Percentiles rank a stretch among this genome's conserved stretches.
phyloP scores from a whole-genome alignment of 2,113 vertebrate species.

The Chamaetylas fuelleborni region DNA sequence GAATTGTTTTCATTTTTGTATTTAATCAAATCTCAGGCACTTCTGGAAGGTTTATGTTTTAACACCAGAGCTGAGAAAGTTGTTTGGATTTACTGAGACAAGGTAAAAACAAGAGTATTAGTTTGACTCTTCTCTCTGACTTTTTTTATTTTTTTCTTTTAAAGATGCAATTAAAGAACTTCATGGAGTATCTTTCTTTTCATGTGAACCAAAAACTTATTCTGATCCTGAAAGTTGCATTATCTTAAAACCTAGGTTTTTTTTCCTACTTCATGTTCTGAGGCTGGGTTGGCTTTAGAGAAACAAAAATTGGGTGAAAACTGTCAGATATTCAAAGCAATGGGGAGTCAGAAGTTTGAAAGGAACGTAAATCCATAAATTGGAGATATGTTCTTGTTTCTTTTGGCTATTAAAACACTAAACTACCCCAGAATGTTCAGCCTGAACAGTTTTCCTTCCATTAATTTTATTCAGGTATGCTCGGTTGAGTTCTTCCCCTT shows the following conservation, averaged over 20 bases:
- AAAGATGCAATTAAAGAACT: neutral
- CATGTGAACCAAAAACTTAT: accelerated
- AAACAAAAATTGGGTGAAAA: neutral
- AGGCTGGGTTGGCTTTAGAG: neutral
- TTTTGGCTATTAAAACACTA: neutral
- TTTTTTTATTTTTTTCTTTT: neutral
- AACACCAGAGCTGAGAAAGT: neutral
- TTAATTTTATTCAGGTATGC: neutral
- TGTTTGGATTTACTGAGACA: neutral
- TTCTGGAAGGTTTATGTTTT: neutral
- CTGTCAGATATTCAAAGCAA: neutral
- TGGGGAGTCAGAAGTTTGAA: neutral
- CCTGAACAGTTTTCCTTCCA: neutral
- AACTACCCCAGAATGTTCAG: neutral
- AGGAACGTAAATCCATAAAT: neutral
- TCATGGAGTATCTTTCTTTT: neutral
- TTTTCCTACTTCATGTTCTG: neutral
- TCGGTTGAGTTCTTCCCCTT: accelerated
- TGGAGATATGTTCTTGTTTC: neutral
- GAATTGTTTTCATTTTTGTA: neutral
- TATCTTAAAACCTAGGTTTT: neutral
- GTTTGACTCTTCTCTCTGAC: neutral
- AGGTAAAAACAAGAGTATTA: neutral
- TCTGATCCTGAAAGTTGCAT: neutral
- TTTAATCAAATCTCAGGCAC: neutral